Evolutionary conservation across 1,140 invertebrate species (phyloP), one percentile per base, ranked within the genome.

Genomic region (Temnothorax nylanderi): DNA sequence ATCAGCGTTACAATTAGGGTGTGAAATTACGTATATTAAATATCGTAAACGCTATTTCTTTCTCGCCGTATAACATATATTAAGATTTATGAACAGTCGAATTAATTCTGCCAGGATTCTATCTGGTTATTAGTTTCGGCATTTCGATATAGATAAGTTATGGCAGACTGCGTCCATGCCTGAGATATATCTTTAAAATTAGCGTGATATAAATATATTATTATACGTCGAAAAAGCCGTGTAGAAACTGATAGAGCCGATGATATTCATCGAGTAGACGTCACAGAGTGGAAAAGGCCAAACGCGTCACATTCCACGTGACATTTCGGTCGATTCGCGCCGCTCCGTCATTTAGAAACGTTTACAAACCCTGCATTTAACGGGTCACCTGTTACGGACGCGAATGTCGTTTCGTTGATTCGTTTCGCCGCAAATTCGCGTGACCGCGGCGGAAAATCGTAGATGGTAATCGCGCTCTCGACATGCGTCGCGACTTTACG

Each of bases 281-380:
- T 56, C 21, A 6, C 3, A 32, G 10, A 67, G 4, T 54, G 44
- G 26, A 32, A 82, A 82, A 82, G 51, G 67, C 67, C 67, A 58
- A 72, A 47, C 67, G 13, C 6, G 34, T 56, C 47, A 26, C 10
- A 44, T 44, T 56, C 21, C 41, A 54, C 21, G 37, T 72, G 78
- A 82, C 78, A 82, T 82, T 82, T 82, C 37, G 34, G 18, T 76
- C 21, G 54, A 76, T 26, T 34, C 18, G 21, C 41, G 16, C 32
- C 2, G 49, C 37, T 71, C 60, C 49, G 34, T 54, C 60, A 64
- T 67, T 69, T 51, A 65, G 41, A 56, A 56, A 32, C 49, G 21
- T 54, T 81, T 78, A 78, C 34, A 44, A 69, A 54, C 6, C 21
- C 51, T 13, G 34, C 18, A 58, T 77, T 60, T 60, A 76, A 44